Conservation (phyloP, 23 tunicate species). For the Pegea sp. region DNA sequence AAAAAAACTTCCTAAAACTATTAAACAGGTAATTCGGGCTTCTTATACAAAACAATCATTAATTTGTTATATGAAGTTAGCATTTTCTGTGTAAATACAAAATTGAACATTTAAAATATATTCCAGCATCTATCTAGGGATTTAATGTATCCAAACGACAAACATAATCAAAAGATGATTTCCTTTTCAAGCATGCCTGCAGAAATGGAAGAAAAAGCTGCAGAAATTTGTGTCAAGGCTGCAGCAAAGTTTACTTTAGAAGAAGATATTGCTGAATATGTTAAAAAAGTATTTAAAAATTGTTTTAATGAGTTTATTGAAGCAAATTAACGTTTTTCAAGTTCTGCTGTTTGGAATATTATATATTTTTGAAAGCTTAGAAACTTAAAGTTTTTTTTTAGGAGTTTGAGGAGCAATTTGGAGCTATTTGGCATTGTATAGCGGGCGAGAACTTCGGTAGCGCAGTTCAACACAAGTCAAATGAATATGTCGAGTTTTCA, state of each 20-base stretch:
- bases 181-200: conserved; percentile 74
- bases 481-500: conserved; percentile 74
- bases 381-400: conserved; percentile 1
- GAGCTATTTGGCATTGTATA: conserved; percentile 91
- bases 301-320: too few relatives aligned
- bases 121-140: conserved; percentile 68
- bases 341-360: too few relatives aligned
- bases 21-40: too few relatives aligned
- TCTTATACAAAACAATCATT: too few relatives aligned
- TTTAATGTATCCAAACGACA: conserved; percentile 78
- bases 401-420: conserved; percentile 50
- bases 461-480: conserved; percentile 67
- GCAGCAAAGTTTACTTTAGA: conserved; percentile 37
- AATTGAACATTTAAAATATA: too few relatives aligned
- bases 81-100: too few relatives aligned
- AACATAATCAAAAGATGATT: conserved; percentile 63
- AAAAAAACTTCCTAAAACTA: too few relatives aligned
- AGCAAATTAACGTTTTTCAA: too few relatives aligned
- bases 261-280: conserved; percentile 82
- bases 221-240: conserved; percentile 75
- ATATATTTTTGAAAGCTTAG: neutral
- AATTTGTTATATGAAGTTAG: too few relatives aligned
- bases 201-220: conserved; percentile 80
- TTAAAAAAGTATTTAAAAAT: conserved; percentile 55
- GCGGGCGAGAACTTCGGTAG: conserved; percentile 81